Conservation (phyloP, 2,888 invertebrate species). For the Pinctada fucata region DNA sequence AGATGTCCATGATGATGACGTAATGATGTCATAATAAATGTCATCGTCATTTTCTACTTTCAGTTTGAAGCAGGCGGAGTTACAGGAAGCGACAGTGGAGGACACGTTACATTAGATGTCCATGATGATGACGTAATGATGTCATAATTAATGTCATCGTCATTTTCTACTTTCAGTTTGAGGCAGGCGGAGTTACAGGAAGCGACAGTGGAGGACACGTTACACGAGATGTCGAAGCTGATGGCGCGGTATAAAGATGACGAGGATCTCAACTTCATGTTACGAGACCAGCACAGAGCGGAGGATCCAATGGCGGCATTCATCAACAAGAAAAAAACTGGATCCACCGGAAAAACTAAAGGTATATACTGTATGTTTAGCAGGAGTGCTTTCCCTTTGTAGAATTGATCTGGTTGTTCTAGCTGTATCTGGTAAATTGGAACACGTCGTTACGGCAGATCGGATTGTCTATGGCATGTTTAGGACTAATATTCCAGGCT, state of each 20-base stretch:
- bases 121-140: slow-evolving; percentile 73
- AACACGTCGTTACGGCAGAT: too few relatives aligned
- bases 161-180: slow-evolving; percentile 54
- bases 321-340: slow-evolving; percentile 82
- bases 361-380: slow-evolving; percentile 27
- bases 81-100: slow-evolving; percentile 83
- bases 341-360: slow-evolving; percentile 39
- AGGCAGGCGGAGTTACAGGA: slow-evolving; percentile 86
- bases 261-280: slow-evolving; percentile 87
- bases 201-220: slow-evolving; percentile 84
- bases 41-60: neutral
- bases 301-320: slow-evolving; percentile 97
- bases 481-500: neutral
- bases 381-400: neutral
- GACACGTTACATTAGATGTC: slow-evolving; percentile 90
- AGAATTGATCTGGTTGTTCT: too few relatives aligned
- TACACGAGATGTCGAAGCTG: slow-evolving; percentile 93
- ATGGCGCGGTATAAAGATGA: slow-evolving; percentile 93
- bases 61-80: slow-evolving; percentile 83
- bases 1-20: too few relatives aligned
- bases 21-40: too few relatives aligned
- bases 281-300: slow-evolving; percentile 83
- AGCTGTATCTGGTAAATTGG: too few relatives aligned
- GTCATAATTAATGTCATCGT: too few relatives aligned
- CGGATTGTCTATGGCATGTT: too few relatives aligned